Evolutionary conservation across 2,888 invertebrate genomes (phyloP).

Genomic region (Scaptomyza flava): DNA sequence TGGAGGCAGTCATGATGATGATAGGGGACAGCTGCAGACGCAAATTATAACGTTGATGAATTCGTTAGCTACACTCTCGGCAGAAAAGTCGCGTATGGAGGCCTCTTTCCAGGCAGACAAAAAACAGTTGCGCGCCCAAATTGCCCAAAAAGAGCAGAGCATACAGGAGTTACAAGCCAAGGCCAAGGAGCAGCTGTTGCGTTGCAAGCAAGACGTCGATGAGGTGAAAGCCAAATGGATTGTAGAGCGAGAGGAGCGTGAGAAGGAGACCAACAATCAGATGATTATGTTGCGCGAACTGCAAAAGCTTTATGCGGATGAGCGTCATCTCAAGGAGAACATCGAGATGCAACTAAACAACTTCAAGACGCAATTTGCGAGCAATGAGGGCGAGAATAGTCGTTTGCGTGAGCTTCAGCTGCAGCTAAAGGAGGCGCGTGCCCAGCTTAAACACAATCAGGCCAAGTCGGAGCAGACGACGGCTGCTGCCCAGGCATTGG

Average conservation of each 20-base stretch:
- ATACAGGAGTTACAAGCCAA: conserved; percentile 87
- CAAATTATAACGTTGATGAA: conserved; percentile 88
- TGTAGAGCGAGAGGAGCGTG: conserved; percentile 91
- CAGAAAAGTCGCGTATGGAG: conserved; percentile 94
- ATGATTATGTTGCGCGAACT: conserved; percentile 92
- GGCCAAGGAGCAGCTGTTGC: conserved; percentile 86
- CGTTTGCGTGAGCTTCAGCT: conserved; percentile 86
- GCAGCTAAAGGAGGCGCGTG: conserved; percentile 88
- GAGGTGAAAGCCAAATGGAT: conserved; percentile 90
- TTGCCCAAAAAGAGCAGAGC: conserved; percentile 84
- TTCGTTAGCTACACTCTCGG: conserved; percentile 91
- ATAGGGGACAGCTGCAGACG: conserved; percentile 72
- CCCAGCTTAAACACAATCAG: conserved; percentile 88
- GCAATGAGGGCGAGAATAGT: conserved; percentile 80
- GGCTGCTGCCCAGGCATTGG: conserved; percentile 79
- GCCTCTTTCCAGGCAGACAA: conserved; percentile 91
- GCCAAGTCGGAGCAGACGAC: conserved; percentile 47
- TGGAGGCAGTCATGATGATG: conserved; percentile 31
- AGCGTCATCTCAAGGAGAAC: conserved; percentile 90
- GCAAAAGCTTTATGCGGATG: conserved; percentile 90
- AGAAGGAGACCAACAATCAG: conserved; percentile 92
- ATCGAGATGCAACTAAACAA: conserved; percentile 88
- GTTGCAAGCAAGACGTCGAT: conserved; percentile 87
- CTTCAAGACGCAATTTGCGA: conserved; percentile 84
- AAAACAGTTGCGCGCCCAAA: conserved; percentile 87